Conservation (phyloP, 2,797 vertebrate species). For the Echeneis naucrates region DNA sequence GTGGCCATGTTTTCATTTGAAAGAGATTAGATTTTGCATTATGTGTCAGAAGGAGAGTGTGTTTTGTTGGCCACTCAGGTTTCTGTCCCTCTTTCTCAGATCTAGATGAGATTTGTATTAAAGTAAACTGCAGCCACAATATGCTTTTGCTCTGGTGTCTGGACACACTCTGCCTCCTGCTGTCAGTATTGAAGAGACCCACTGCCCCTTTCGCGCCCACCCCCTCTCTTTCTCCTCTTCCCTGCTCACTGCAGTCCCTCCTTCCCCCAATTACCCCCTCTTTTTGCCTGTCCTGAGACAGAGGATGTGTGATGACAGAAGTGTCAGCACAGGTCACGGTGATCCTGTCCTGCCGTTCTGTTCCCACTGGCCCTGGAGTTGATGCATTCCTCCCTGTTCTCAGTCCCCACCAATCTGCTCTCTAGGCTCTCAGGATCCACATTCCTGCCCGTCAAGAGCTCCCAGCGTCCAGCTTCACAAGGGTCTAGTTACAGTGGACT, state of each 20-base stretch:
- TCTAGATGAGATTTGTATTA: conserved; percentile 24
- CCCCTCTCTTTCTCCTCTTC: conserved; percentile 16
- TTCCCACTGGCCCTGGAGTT: conserved; percentile 76
- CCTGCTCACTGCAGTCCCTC: conserved; percentile 29
- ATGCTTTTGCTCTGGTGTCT: conserved; percentile 60
- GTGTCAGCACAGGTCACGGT: conserved; percentile 87
- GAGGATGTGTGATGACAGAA: conserved; percentile 85
- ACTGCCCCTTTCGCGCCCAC: conserved; percentile 35
- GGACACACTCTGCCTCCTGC: conserved; percentile 75
- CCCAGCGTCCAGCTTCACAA: conserved; percentile 60
- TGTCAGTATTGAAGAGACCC: conserved; percentile 78
- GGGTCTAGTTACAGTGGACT: conserved; percentile 73
- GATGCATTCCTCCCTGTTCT: conserved; percentile 70
- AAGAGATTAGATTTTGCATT: conserved; percentile 31
- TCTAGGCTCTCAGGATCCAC: conserved; percentile 83
- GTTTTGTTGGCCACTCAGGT: conserved; percentile 26
- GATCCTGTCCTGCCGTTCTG: conserved; percentile 69
- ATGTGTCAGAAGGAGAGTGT: conserved; percentile 14
- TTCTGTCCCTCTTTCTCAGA: not conserved
- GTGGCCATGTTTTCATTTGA: conserved; percentile 33
- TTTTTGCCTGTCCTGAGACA: conserved; percentile 55
- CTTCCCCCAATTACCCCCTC: conserved; percentile 44
- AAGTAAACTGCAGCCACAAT: conserved; percentile 35
- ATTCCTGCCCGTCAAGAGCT: conserved; percentile 84
- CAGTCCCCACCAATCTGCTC: conserved; percentile 76